A percentile compares a stretch with the other conserved stretches of the same genome.
These are phyloP conservation scores for Haemorhous mexicanus DNA, from an alignment of 2,113 vertebrate species.

Conservation along the genomic window DNA sequence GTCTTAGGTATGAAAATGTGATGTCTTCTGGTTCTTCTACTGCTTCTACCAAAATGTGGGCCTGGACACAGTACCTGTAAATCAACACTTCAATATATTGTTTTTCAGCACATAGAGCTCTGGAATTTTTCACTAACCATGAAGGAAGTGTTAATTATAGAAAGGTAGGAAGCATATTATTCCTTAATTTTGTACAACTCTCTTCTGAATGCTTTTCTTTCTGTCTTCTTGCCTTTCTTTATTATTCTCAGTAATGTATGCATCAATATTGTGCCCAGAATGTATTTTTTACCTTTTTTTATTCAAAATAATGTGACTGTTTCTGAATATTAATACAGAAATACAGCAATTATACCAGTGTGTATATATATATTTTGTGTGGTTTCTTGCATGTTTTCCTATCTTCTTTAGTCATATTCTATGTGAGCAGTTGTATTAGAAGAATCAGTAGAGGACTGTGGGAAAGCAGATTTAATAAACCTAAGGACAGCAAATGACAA, in stretches of 20 bases:
- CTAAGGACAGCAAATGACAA: neutral
- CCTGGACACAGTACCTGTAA: neutral
- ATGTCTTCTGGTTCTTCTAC: neutral
- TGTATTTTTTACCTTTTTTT: neutral
- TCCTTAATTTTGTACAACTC: neutral
- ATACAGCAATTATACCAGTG: neutral
- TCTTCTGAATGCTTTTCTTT: neutral
- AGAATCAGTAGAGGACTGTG: neutral
- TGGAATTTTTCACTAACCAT: slow-evolving; percentile 71
- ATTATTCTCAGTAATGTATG: neutral
- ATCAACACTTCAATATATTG: neutral
- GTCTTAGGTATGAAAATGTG: neutral
- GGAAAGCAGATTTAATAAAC: neutral
- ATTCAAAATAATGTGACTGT: neutral
- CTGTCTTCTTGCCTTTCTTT: neutral
- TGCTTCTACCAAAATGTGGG: neutral
- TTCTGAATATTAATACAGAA: neutral
- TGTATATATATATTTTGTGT: neutral
- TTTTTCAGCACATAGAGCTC: slow-evolving; percentile 76
- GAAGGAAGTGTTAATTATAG: slow-evolving; percentile 68
- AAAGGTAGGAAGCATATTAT: slow-evolving; percentile 62
- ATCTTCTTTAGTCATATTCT: neutral
- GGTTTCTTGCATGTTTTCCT: neutral
- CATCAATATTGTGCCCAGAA: neutral
- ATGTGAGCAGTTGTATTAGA: neutral